Evolutionary conservation across 2,888 invertebrate species (phyloP).

Genomic region (Nephrotoma appendiculata): DNA sequence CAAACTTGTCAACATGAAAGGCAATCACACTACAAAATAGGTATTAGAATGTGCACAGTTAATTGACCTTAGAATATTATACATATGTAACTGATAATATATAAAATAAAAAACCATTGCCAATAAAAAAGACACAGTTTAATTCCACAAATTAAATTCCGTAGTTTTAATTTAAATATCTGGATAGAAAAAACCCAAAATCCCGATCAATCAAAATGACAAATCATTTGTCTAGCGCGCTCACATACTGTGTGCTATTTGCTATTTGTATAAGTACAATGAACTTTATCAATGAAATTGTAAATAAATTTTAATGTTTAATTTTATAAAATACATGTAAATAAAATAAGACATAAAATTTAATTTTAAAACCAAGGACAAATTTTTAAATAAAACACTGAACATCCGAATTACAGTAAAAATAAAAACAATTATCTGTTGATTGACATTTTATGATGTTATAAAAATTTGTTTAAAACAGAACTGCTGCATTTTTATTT

Average conservation of each 20-base stretch:
- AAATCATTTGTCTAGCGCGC: not conserved
- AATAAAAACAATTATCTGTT: not conserved
- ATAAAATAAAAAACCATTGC: not conserved
- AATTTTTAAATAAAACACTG: not conserved
- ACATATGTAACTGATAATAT: not conserved
- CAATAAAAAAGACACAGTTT: not conserved
- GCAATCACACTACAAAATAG: not conserved
- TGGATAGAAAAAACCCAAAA: not conserved
- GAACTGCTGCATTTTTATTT: not conserved
- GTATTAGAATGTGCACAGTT: not conserved
- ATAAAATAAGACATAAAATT: not conserved
- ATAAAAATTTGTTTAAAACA: not conserved
- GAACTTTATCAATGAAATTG: not conserved
- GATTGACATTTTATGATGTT: not conserved
- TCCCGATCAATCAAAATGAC: not conserved
- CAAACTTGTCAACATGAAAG: not conserved
- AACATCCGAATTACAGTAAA: not conserved
- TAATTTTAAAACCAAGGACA: not conserved
- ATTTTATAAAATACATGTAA: not conserved
- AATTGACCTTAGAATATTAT: not conserved
- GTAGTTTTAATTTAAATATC: not conserved
- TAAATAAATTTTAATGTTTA: not conserved
- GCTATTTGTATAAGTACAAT: not conserved
- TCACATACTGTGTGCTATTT: not conserved
- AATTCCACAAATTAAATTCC: not conserved